phyloP scores from a whole-genome alignment of 2,113 vertebrate species.

The Echinops telfairi region DNA sequence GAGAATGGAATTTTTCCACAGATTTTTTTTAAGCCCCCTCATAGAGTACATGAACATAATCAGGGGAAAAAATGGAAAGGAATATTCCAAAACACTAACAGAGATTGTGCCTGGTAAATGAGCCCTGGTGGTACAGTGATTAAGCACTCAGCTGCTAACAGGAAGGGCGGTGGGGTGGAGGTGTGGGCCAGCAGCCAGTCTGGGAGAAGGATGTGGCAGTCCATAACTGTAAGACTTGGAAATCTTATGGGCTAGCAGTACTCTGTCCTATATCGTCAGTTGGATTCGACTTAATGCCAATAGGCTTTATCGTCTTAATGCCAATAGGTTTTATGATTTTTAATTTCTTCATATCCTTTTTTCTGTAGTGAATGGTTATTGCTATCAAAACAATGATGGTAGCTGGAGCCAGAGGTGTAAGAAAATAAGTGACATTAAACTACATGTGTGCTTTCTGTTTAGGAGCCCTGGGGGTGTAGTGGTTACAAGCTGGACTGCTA shows the following conservation, averaged over 20 bases:
- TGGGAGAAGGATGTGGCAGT: neutral
- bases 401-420: no score
- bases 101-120: neutral
- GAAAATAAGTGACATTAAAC: no score
- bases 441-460: no score
- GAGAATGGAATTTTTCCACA: no score
- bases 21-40: no score
- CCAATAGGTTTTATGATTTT: neutral
- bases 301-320: neutral
- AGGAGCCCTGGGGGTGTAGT: no score
- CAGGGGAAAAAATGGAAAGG: neutral
- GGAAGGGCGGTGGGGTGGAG: neutral
- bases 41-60: neutral
- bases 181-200: neutral
- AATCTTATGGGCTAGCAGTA: neutral
- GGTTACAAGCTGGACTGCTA: no score
- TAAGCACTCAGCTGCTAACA: neutral
- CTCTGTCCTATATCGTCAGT: neutral
- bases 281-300: neutral
- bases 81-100: slow-evolving; percentile 36
- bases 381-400: no score
- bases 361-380: no score
- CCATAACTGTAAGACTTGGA: neutral
- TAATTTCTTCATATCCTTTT: neutral
- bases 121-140: neutral